Conservation (phyloP, 2,888 invertebrate species). For the Brachypalpus laphriformis region DNA sequence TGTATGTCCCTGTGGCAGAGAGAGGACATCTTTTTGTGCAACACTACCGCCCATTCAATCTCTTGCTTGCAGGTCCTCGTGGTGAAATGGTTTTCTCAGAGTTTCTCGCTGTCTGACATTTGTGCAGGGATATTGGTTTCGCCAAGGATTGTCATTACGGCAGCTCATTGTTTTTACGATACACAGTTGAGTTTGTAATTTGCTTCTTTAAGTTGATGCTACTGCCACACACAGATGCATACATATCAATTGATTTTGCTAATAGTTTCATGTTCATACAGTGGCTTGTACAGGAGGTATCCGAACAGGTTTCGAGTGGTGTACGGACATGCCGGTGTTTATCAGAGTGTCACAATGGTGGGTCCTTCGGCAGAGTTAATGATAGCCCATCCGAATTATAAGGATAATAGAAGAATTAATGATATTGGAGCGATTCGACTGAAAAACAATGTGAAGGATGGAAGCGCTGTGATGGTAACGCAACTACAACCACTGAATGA, state of each 20-base stretch:
- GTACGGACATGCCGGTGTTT: not conserved
- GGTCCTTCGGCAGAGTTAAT: not conserved
- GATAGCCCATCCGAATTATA: constrained; percentile 33
- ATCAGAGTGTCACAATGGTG: not conserved
- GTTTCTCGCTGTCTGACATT: not conserved
- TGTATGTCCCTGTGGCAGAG: constrained; percentile 7
- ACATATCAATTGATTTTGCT: constrained; percentile 3
- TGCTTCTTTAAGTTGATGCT: not conserved
- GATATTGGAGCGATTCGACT: constrained; percentile 43
- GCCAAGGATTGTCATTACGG: constrained; percentile 49
- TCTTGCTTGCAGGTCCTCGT: constrained; percentile 39
- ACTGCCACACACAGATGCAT: not conserved
- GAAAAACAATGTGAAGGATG: not conserved
- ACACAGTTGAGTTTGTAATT: constrained; percentile 40
- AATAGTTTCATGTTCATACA: constrained; percentile 9
- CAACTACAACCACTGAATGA: constrained; percentile 3
- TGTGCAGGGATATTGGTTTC: constrained; percentile 48
- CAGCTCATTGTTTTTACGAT: constrained; percentile 56
- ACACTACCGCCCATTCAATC: not conserved
- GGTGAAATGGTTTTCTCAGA: not conserved
- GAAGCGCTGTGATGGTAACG: not conserved
- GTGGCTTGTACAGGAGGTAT: constrained; percentile 34
- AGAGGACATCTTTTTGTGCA: constrained; percentile 8
- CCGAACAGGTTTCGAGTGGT: constrained; percentile 20
- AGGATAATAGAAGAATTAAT: not conserved